phyloP scores from a whole-genome alignment of 2,113 vertebrate species.

The Megaleporinus macrocephalus region DNA sequence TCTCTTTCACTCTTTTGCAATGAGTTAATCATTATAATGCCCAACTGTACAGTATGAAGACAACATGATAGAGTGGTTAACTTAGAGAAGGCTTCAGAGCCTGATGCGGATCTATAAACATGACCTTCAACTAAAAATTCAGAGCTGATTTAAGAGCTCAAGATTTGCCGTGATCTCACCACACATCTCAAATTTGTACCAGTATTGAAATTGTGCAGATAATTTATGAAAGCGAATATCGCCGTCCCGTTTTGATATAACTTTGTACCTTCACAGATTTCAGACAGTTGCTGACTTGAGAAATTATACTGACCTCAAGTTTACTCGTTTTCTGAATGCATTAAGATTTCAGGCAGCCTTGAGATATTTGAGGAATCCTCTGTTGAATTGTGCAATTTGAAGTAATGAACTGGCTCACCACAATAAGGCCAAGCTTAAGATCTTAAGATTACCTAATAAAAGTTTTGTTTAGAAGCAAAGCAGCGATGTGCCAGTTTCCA shows the following conservation, averaged over 20 bases:
- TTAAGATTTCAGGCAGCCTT: not conserved
- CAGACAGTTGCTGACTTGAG: not conserved
- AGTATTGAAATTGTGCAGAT: not conserved
- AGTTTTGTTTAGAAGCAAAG: not conserved
- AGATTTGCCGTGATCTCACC: not conserved
- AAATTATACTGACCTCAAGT: not conserved
- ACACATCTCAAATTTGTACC: too few species aligned
- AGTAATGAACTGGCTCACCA: not conserved
- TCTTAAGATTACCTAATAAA: too few species aligned
- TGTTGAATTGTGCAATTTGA: not conserved
- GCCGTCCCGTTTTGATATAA: not conserved
- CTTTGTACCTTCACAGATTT: not conserved
- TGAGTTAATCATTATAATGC: constrained; percentile 1
- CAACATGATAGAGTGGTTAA: not conserved
- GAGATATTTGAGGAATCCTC: not conserved
- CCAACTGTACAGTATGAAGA: not conserved
- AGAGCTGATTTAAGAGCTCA: not conserved
- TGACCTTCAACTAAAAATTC: not conserved
- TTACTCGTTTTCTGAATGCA: not conserved
- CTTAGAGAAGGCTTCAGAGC: not conserved
- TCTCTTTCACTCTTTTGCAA: not conserved
- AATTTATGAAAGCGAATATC: not conserved
- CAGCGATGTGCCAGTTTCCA: too few species aligned
- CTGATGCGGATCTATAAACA: not conserved
- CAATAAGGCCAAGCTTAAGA: not conserved